Evolutionary conservation across 2,888 invertebrate species (phyloP).

Genomic region (Eupithecia pulchellata): DNA sequence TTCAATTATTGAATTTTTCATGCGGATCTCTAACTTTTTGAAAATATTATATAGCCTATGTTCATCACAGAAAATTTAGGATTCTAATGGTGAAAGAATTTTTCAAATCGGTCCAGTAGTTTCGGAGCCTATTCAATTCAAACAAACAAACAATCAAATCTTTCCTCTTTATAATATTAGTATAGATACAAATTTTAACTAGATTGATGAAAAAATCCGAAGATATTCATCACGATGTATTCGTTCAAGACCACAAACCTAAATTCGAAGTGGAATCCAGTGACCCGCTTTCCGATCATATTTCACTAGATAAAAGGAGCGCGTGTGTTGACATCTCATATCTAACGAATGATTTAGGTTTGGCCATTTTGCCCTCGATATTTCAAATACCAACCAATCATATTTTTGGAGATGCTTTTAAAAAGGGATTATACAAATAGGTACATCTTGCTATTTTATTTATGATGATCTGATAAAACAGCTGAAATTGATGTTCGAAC

Average conservation of each 20-base stretch:
- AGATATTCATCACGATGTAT: slow-evolving; percentile 3
- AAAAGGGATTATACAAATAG: background rate
- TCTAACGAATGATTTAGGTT: slow-evolving; percentile 23
- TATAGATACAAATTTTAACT: too few relatives aligned
- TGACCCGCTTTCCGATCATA: slow-evolving; percentile 32
- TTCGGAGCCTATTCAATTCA: too few relatives aligned
- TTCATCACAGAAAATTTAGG: too few relatives aligned
- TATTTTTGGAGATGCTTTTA: background rate
- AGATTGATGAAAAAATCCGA: background rate
- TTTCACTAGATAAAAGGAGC: slow-evolving; percentile 37
- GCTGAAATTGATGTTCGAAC: background rate
- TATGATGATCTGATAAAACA: background rate
- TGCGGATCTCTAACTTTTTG: too few relatives aligned
- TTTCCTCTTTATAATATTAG: too few relatives aligned
- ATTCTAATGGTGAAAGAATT: too few relatives aligned
- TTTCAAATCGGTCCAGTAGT: too few relatives aligned
- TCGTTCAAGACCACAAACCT: slow-evolving; percentile 17
- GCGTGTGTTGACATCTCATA: slow-evolving; percentile 25
- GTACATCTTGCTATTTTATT: background rate
- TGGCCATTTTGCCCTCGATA: slow-evolving; percentile 10
- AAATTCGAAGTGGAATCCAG: slow-evolving; percentile 24
- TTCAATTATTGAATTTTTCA: too few relatives aligned
- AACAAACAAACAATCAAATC: too few relatives aligned
- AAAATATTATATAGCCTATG: too few relatives aligned
- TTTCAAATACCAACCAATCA: slow-evolving; percentile 4